Conservation (phyloP, 1,140 invertebrate species). For the Lithobius niger region DNA sequence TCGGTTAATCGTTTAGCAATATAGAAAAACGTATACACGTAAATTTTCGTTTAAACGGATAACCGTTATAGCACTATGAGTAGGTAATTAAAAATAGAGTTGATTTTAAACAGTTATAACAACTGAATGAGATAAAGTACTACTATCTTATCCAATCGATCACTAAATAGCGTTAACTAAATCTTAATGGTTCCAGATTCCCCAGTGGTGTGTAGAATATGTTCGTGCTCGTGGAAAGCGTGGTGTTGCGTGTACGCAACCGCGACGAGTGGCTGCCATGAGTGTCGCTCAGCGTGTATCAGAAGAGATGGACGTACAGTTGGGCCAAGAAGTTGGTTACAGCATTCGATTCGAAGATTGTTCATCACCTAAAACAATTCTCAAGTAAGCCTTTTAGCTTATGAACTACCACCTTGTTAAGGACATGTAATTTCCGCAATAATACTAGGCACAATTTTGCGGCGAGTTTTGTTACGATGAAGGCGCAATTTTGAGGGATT, state of each 20-base stretch:
- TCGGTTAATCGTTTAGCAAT: too few relatives aligned
- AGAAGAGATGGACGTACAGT: constrained; percentile 95
- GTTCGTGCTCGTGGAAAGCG: constrained; percentile 53
- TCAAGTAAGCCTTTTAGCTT: constrained; percentile 43
- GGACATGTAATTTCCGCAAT: too few relatives aligned
- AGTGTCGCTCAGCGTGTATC: constrained; percentile 94
- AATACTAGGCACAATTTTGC: too few relatives aligned
- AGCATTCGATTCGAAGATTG: constrained; percentile 99
- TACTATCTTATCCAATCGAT: not conserved
- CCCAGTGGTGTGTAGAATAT: constrained; percentile 83
- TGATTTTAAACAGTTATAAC: not conserved
- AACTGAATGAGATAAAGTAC: too few relatives aligned
- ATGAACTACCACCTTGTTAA: too few relatives aligned
- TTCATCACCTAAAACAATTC: constrained; percentile 80
- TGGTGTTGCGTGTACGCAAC: constrained; percentile 94
- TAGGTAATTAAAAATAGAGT: not conserved
- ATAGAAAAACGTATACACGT: too few relatives aligned
- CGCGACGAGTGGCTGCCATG: constrained; percentile 96
- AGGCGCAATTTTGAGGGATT: too few relatives aligned
- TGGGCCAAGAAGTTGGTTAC: constrained; percentile 98
- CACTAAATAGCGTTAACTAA: not conserved
- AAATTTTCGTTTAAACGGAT: not conserved
- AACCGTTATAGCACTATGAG: not conserved
- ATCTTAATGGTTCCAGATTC: constrained; percentile 35
- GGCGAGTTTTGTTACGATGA: too few relatives aligned